Percentiles rank a stretch among this genome's conserved stretches.
phyloP scores from a whole-genome alignment of 2,113 vertebrate genomes.

The Engraulis encrasicolus region DNA sequence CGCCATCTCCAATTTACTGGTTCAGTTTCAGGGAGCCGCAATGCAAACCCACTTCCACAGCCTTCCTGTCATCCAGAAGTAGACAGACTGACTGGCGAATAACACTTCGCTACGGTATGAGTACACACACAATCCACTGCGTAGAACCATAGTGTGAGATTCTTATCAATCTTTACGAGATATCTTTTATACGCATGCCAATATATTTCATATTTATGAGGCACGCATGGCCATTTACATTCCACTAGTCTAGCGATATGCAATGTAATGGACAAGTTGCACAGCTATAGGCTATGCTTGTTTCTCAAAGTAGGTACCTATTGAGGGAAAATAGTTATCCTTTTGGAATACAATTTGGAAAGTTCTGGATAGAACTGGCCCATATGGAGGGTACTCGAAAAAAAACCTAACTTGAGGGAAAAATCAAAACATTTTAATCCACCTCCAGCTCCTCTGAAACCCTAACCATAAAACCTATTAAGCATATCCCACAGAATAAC shows the following conservation, averaged over 20 bases:
- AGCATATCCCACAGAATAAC: conserved; percentile 17
- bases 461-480: conserved; percentile 11
- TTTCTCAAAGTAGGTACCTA: too few species aligned
- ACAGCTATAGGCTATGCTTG: neutral
- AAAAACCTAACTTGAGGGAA: neutral
- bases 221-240: neutral
- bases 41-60: conserved; percentile 20
- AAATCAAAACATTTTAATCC: conserved; percentile 7
- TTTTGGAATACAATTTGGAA: neutral
- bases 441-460: neutral
- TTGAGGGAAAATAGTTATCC: neutral
- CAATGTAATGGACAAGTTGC: neutral
- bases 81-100: neutral
- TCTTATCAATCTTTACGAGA: neutral
- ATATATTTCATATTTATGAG: too few species aligned
- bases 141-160: neutral
- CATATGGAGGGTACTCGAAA: neutral
- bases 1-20: conserved; percentile 73
- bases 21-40: conserved; percentile 62
- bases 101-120: neutral
- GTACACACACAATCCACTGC: neutral
- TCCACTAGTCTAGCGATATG: neutral
- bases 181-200: neutral
- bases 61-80: conserved; percentile 11
- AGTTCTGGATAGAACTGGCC: neutral